Conservation (phyloP, 1,140 invertebrate genomes). For the Penaeus vannamei region DNA sequence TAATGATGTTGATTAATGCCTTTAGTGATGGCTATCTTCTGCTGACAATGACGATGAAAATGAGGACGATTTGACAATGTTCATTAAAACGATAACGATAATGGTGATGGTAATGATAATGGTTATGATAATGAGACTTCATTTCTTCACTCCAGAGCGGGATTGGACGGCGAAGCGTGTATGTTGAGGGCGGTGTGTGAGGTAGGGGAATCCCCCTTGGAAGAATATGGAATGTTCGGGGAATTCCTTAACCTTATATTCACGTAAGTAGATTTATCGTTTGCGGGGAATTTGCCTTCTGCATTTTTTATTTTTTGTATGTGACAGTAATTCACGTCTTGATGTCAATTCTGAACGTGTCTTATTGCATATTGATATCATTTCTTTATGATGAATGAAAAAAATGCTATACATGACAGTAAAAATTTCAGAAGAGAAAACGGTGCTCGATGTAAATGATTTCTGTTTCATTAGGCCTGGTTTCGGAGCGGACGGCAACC, state of each 20-base stretch:
- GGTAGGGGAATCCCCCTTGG: slow-evolving; percentile 79
- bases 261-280: slow-evolving; percentile 75
- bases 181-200: slow-evolving; percentile 83
- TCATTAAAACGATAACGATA: too few species aligned
- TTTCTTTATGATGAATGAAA: not conserved
- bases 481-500: slow-evolving; percentile 2
- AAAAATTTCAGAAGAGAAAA: not conserved
- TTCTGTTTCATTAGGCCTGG: slow-evolving; percentile 43
- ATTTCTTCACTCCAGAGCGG: slow-evolving; percentile 67
- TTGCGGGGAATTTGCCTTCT: not conserved
- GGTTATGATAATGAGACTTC: too few species aligned
- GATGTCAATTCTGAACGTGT: too few species aligned
- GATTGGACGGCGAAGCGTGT: slow-evolving; percentile 79
- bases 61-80: too few species aligned
- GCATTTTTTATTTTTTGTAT: too few species aligned
- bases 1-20: too few species aligned
- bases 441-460: not conserved
- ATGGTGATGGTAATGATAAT: too few species aligned
- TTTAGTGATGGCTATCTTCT: too few species aligned
- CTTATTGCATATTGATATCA: too few species aligned
- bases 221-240: slow-evolving; percentile 78
- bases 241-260: slow-evolving; percentile 81
- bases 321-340: too few species aligned
- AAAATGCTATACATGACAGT: not conserved
- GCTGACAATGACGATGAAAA: too few species aligned